Base-by-base conservation (phyloP, 1,140 invertebrate species). In the Drosophila sturtevanti region DNA sequence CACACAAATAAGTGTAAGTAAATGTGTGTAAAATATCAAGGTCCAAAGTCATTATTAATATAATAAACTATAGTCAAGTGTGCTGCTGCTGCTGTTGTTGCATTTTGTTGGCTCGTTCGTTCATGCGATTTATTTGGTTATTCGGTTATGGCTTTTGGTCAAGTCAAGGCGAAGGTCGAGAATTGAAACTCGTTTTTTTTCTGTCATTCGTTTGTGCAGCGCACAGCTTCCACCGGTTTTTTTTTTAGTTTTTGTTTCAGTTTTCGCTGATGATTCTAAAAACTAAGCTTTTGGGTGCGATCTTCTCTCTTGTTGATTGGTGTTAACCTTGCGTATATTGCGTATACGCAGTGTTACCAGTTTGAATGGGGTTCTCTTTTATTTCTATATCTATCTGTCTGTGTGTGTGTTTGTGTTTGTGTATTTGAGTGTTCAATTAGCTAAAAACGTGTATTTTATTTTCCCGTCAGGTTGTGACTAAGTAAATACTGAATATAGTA, bases 201-300 rank as follows among this genome's bases (percentile, higher is more conserved):
- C n/a, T n/a, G n/a, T n/a, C n/a, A n/a, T n/a, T n/a, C n/a, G n/a
- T n/a, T n/a, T n/a, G n/a, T n/a, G n/a, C n/a, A 41, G 24, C 22
- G 52, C 82, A 87, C 82, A 87, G 81, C 82, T 86, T 87, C 82
- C 61, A 56, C 66, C 12, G 38, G 3, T 31, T 24, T 24, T 24
- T 24, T 54, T 35, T 55, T 62, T 52, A n/a, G 16, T 73, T 11
- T 54, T 1, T 4, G 34, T 41, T 31, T 63, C 4, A 6, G 1
- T 9, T 62, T 18, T 35, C 22, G 21, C 16, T 61, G 22, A 37
- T 35, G 72, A 60, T 77, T 85, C 73, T 85, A 68, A 63, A 31
- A 71, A 58, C 60, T 48, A 22, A 69, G 48, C 9, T 18, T 77
- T 51, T 69, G 44, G 77, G 65, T 77, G 81, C 27, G 27, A 41